Percentiles rank a stretch among this genome's conserved stretches.
Conservation (phyloP, 2,113 vertebrate species). For the rat (Rattus norvegicus) region GRCr8 NC_086020.1:220000501-220001000, state of each 20-base stretch:
- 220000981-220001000: neutral
- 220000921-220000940: neutral
- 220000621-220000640: neutral
- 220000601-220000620: neutral
- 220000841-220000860: neutral
- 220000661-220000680: neutral
- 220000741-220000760: neutral
- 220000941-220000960: neutral
- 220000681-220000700: neutral
- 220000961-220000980: neutral
- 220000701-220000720: neutral
- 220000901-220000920: neutral
- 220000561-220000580: neutral
- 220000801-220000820: neutral
- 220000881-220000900: neutral
- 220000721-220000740: neutral
- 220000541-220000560: neutral
- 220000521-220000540: neutral
- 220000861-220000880: neutral
- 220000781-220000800: slow-evolving; percentile 1
- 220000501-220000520: neutral
- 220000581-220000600: neutral
- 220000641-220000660: neutral
- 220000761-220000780: neutral
- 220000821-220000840: neutral